Percentiles rank a stretch among this genome's conserved stretches.
Evolutionary conservation across 2,797 vertebrate species (phyloP).

Genomic region (Enteromius fasciolatus): DNA sequence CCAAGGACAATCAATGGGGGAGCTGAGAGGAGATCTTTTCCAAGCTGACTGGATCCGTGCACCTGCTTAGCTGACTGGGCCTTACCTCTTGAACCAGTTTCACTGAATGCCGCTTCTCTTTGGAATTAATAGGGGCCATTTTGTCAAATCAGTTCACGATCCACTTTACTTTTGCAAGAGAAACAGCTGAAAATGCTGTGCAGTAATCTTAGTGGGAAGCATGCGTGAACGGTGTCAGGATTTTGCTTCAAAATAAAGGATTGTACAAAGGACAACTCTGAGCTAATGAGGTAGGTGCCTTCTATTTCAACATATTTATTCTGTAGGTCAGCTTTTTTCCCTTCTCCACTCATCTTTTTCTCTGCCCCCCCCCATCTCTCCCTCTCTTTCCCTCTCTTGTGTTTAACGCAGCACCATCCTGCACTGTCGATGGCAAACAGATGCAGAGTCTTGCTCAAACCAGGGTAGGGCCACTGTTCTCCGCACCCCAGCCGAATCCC

Average conservation of each 20-base stretch:
- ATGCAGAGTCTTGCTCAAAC: slow-evolving; percentile 87
- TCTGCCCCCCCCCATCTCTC: slow-evolving; percentile 53
- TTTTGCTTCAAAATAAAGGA: slow-evolving; percentile 70
- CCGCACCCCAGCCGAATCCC: slow-evolving; percentile 81
- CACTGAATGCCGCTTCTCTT: slow-evolving; percentile 73
- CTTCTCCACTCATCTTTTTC: slow-evolving; percentile 57
- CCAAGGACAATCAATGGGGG: slow-evolving; percentile 82
- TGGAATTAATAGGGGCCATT: slow-evolving; percentile 87
- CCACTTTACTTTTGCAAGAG: slow-evolving; percentile 76
- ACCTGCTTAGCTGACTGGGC: slow-evolving; percentile 86
- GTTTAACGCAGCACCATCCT: slow-evolving; percentile 70
- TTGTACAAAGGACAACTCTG: slow-evolving; percentile 66
- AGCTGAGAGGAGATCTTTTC: slow-evolving; percentile 75
- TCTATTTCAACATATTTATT: slow-evolving; percentile 62
- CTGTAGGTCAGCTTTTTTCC: slow-evolving; percentile 56
- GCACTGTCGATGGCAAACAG: slow-evolving; percentile 88
- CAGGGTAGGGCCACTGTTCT: slow-evolving; percentile 88
- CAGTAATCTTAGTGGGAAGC: slow-evolving; percentile 66
- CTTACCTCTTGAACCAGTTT: slow-evolving; percentile 79
- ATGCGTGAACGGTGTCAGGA: slow-evolving; percentile 63
- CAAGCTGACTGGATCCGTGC: slow-evolving; percentile 79
- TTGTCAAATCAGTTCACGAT: slow-evolving; percentile 79
- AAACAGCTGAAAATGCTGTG: slow-evolving; percentile 62
- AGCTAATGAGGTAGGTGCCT: slow-evolving; percentile 85
- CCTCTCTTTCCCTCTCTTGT: slow-evolving; percentile 55